A percentile compares a stretch with the other conserved stretches of the same genome.
These are phyloP conservation scores for Crypturellus undulatus DNA, from an alignment of 2,113 vertebrate genomes.

Conservation along the genomic window DNA sequence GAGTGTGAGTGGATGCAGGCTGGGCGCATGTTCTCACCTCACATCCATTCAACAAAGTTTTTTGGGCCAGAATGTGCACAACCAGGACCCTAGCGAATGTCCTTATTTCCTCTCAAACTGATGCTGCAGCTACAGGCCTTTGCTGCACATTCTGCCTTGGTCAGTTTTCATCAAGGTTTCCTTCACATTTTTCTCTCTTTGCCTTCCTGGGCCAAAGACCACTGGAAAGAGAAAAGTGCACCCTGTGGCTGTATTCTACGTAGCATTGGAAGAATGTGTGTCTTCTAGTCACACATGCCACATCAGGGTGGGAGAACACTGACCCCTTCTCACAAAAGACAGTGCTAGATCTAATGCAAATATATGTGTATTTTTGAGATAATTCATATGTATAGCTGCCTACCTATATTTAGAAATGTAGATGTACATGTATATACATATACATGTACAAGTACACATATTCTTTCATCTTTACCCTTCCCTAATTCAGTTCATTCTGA, in stretches of 20 bases:
- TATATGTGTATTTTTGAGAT: background rate
- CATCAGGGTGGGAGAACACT: background rate
- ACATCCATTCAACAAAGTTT: background rate
- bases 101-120: background rate
- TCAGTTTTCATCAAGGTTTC: background rate
- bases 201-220: background rate
- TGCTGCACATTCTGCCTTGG: background rate
- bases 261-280: background rate
- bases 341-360: background rate
- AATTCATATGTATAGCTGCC: background rate
- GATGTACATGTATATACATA: background rate
- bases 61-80: background rate
- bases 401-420: background rate
- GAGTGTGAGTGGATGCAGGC: background rate
- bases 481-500: background rate
- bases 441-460: background rate
- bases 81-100: accelerated
- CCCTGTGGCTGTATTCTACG: background rate
- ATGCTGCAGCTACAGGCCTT: accelerated
- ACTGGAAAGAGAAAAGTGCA: background rate
- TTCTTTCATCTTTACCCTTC: background rate
- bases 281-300: background rate
- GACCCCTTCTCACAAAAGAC: background rate
- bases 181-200: background rate
- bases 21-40: background rate